These are phyloP conservation scores for Grus americana DNA, from an alignment of 2,113 vertebrate genomes.

Conservation along the genomic window DNA sequence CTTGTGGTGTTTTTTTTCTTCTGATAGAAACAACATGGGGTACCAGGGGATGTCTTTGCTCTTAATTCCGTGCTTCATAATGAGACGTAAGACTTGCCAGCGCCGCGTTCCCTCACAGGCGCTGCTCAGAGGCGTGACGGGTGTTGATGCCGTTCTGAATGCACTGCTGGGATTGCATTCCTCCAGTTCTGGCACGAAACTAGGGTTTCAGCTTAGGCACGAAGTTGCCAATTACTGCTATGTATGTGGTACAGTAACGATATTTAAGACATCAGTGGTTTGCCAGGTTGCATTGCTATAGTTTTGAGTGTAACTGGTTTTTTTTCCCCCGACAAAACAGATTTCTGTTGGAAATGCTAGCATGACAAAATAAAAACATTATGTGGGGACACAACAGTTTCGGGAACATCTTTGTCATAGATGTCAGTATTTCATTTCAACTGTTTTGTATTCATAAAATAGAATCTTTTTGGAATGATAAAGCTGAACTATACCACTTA, in stretches of 20 bases:
- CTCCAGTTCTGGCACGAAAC: neutral
- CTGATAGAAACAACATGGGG: neutral
- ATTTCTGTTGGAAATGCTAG: neutral
- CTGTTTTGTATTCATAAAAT: neutral
- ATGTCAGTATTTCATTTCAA: neutral
- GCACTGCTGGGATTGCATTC: neutral
- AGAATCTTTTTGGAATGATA: neutral
- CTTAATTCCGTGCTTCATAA: neutral
- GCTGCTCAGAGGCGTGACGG: accelerated
- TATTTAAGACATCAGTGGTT: neutral
- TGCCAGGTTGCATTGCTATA: neutral
- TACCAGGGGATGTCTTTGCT: neutral
- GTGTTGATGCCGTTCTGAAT: neutral
- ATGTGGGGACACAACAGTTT: neutral
- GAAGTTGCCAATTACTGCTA: neutral
- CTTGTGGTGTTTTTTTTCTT: neutral
- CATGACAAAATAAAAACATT: neutral
- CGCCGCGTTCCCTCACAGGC: accelerated
- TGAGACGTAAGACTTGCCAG: neutral
- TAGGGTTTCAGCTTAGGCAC: neutral
- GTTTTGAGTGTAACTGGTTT: neutral
- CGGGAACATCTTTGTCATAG: neutral
- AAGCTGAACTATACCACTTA: neutral
- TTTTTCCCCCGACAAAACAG: neutral
- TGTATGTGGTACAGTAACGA: accelerated